Percentiles rank a stretch among this genome's conserved stretches.
These are phyloP conservation scores for Spodoptera littoralis DNA, from an alignment of 2,888 invertebrate species.

Conservation along the genomic window DNA sequence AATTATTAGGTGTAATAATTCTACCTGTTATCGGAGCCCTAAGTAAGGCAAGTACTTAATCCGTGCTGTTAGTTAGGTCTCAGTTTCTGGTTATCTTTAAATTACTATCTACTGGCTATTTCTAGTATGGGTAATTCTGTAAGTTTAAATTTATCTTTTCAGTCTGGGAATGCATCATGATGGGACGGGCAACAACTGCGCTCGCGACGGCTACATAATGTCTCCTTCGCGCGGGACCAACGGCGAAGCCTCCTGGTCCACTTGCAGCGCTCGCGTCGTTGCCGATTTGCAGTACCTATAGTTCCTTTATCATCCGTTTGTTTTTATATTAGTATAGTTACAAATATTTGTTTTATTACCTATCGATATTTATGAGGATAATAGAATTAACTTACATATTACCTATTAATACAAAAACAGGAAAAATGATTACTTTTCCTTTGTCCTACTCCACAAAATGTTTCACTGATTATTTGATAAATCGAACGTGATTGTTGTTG, in stretches of 20 bases:
- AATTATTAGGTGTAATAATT: not conserved
- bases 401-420: too few species aligned
- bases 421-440: not conserved
- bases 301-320: slow-evolving; percentile 42
- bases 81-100: too few species aligned
- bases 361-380: not conserved
- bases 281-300: slow-evolving; percentile 87
- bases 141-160: slow-evolving; percentile 53
- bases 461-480: not conserved
- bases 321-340: not conserved
- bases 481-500: slow-evolving; percentile 20
- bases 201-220: slow-evolving; percentile 94
- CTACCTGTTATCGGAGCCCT: too few species aligned
- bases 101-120: too few species aligned
- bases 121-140: too few species aligned
- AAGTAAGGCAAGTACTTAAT: not conserved
- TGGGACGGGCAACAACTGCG: slow-evolving; percentile 91
- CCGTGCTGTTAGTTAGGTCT: too few species aligned
- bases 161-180: slow-evolving; percentile 95
- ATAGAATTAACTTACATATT: too few species aligned
- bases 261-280: slow-evolving; percentile 92
- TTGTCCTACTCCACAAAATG: not conserved
- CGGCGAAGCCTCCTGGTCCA: slow-evolving; percentile 94
- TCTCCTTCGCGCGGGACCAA: slow-evolving; percentile 93
- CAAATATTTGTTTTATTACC: not conserved